Conservation (phyloP, 1,140 invertebrate species). For the Diprion similis region DNA sequence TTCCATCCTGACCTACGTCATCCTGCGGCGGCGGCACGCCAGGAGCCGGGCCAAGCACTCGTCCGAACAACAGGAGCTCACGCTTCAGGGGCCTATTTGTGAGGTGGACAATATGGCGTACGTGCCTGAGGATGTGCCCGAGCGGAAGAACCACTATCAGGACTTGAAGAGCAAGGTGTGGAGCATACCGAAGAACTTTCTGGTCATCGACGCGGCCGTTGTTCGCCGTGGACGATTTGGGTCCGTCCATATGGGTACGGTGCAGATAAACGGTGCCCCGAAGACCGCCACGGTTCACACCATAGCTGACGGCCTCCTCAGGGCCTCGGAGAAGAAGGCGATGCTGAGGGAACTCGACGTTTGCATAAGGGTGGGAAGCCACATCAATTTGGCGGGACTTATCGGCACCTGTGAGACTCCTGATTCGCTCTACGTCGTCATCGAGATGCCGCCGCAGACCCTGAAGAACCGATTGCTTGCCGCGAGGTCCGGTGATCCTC, state of each 20-base stretch:
- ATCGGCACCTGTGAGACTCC: conserved; percentile 81
- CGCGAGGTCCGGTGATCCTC: conserved; percentile 66
- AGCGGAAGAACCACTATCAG: conserved; percentile 73
- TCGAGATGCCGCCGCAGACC: conserved; percentile 71
- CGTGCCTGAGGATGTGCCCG: conserved; percentile 73
- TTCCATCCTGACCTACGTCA: conserved; percentile 67
- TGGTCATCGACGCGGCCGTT: conserved; percentile 72
- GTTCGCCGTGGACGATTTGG: conserved; percentile 80
- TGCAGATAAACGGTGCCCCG: conserved; percentile 64
- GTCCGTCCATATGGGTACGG: conserved; percentile 71
- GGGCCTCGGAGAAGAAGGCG: conserved; percentile 66
- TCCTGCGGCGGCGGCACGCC: conserved; percentile 64
- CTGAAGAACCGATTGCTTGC: conserved; percentile 74
- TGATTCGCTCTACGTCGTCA: conserved; percentile 73
- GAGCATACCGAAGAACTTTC: conserved; percentile 73
- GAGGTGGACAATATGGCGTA: conserved; percentile 68
- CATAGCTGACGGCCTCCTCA: conserved; percentile 68
- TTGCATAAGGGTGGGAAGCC: conserved; percentile 71
- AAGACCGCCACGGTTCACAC: conserved; percentile 55
- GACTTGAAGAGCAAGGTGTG: conserved; percentile 76
- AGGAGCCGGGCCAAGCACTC: conserved; percentile 59
- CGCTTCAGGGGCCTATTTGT: conserved; percentile 70
- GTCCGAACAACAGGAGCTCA: conserved; percentile 71
- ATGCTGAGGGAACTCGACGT: conserved; percentile 79
- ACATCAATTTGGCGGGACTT: conserved; percentile 76